Percentiles rank a stretch among this genome's conserved stretches.
Evolutionary conservation across 2,888 invertebrate species (phyloP).

Genomic region (Ochropleura leucogaster): DNA sequence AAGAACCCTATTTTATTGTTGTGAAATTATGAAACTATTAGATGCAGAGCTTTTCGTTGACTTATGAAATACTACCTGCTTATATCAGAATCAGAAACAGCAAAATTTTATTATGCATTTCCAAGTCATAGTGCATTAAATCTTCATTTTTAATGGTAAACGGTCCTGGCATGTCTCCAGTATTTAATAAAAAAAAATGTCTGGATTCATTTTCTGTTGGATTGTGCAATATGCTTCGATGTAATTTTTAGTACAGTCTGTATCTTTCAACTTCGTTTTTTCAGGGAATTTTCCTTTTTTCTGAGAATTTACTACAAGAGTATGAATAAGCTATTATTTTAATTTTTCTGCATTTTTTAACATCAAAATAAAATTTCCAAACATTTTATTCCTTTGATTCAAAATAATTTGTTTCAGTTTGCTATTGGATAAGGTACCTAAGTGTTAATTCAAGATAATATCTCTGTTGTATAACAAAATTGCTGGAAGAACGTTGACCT

Average conservation of each 20-base stretch:
- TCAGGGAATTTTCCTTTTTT: conserved; percentile 10
- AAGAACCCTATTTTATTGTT: neutral
- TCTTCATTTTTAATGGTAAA: conserved; percentile 55
- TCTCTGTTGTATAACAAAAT: conserved; percentile 18
- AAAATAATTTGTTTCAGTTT: neutral
- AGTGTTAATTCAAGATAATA: neutral
- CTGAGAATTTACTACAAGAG: conserved; percentile 33
- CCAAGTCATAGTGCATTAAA: conserved; percentile 41
- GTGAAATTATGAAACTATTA: neutral
- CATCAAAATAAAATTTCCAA: neutral
- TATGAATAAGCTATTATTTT: neutral
- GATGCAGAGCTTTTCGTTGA: neutral
- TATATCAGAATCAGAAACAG: conserved; percentile 3
- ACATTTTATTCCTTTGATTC: neutral
- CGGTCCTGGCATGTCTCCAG: conserved; percentile 53
- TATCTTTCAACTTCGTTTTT: conserved; percentile 6
- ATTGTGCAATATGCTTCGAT: conserved; percentile 23
- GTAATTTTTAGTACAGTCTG: conserved; percentile 30
- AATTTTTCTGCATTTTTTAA: neutral
- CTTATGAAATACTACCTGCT: neutral
- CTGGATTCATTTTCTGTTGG: conserved; percentile 40
- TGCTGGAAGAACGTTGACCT: conserved; percentile 24
- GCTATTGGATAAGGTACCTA: neutral
- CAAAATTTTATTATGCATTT: conserved; percentile 49
- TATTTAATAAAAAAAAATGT: conserved; percentile 60